Evolutionary conservation across 2,888 invertebrate genomes (phyloP).

Genomic region (Archips xylosteana): DNA sequence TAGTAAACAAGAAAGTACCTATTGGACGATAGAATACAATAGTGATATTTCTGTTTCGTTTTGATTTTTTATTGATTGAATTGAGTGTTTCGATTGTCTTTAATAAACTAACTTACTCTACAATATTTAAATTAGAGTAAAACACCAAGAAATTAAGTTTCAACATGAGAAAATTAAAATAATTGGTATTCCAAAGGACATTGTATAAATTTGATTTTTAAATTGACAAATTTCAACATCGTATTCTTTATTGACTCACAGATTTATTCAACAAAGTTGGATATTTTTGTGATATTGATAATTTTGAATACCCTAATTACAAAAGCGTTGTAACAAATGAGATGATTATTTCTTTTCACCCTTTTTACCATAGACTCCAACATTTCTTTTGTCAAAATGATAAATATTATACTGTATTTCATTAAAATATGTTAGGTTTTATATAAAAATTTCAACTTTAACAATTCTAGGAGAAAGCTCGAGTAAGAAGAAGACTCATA

Average conservation of each 20-base stretch:
- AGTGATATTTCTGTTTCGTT: background rate
- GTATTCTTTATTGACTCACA: background rate
- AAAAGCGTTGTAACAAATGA: constrained; percentile 1
- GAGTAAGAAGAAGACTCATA: constrained; percentile 78
- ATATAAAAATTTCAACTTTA: constrained; percentile 54
- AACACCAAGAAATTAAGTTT: background rate
- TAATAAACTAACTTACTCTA: background rate
- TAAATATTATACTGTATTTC: constrained; percentile 34
- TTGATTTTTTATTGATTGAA: background rate
- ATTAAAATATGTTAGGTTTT: constrained; percentile 45
- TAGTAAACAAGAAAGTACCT: background rate
- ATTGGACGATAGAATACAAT: background rate
- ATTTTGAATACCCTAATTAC: background rate
- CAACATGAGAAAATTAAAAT: background rate
- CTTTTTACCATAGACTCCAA: constrained; percentile 27
- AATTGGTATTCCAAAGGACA: background rate
- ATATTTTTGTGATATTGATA: background rate
- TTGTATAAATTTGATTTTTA: background rate
- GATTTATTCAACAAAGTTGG: background rate
- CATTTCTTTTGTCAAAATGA: constrained; percentile 18
- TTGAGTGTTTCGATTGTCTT: background rate
- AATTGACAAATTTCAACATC: background rate
- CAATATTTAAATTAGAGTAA: background rate
- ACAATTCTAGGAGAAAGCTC: constrained; percentile 80
- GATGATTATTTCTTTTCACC: constrained; percentile 14